Evolutionary conservation across 2,113 vertebrate species (phyloP).

Genomic region (Montifringilla adamsi): DNA sequence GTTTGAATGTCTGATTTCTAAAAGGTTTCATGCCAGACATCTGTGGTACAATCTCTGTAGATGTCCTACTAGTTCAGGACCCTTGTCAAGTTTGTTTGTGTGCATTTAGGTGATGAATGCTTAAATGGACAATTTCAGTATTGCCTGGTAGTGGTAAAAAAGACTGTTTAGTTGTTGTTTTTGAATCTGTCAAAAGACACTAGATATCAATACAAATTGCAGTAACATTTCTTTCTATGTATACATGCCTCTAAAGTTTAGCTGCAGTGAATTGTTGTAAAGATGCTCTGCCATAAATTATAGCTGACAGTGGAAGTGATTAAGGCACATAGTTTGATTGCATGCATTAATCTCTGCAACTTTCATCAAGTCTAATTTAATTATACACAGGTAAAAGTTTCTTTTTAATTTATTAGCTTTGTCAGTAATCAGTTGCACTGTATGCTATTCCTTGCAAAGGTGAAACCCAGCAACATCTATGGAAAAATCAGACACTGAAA

Average conservation of each 20-base stretch:
- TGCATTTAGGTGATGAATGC: background rate
- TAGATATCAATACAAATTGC: background rate
- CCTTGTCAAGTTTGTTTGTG: background rate
- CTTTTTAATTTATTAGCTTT: slow-evolving; percentile 65
- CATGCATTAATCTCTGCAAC: slow-evolving; percentile 67
- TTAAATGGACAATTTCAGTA: background rate
- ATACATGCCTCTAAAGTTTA: slow-evolving; percentile 11
- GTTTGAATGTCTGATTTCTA: background rate
- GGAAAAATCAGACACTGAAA: background rate
- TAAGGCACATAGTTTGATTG: slow-evolving; percentile 61
- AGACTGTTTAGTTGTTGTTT: background rate
- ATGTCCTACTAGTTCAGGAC: background rate
- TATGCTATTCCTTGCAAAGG: background rate
- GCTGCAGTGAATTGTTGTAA: slow-evolving; percentile 28
- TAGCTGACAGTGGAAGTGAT: slow-evolving; percentile 60
- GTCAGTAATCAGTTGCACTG: slow-evolving; percentile 34
- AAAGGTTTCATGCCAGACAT: background rate
- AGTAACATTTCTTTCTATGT: background rate
- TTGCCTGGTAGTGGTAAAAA: background rate
- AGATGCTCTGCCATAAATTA: slow-evolving; percentile 55
- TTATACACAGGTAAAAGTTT: slow-evolving; percentile 52
- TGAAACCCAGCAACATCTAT: background rate
- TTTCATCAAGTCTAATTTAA: slow-evolving; percentile 60
- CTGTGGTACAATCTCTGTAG: background rate
- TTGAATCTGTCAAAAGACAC: background rate